Percentiles rank a stretch among this genome's conserved stretches.
These are phyloP conservation scores for Drosophila nikananu DNA, from an alignment of 1,140 invertebrate species.

Conservation along the genomic window DNA sequence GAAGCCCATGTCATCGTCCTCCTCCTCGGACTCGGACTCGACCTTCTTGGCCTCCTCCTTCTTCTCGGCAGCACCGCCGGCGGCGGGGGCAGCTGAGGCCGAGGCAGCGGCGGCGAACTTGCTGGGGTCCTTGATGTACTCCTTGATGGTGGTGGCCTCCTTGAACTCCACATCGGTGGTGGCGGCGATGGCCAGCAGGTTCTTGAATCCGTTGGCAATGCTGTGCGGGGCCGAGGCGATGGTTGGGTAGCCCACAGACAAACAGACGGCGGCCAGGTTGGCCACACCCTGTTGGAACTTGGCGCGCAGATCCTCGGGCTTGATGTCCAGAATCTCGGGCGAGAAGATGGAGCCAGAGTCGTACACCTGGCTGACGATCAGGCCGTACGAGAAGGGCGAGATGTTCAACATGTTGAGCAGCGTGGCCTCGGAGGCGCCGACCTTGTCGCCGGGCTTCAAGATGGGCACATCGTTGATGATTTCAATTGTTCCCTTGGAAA, in stretches of 20 bases:
- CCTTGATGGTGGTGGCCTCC: conserved; percentile 96
- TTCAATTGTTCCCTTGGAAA: conserved; percentile 99
- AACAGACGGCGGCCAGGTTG: conserved; percentile 97
- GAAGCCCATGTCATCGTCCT: conserved; percentile 99
- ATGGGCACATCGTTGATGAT: conserved; percentile 99
- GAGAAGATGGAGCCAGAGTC: conserved; percentile 99
- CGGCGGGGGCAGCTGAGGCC: conserved; percentile 87
- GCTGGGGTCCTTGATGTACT: conserved; percentile 96
- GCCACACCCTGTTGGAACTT: conserved; percentile 97
- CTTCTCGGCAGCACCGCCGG: conserved; percentile 87
- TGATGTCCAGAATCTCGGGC: conserved; percentile 98
- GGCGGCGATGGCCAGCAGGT: conserved; percentile 97
- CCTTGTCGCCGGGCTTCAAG: conserved; percentile 98
- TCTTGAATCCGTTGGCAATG: conserved; percentile 99
- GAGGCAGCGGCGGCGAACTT: conserved; percentile 94
- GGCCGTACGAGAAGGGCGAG: conserved; percentile 99
- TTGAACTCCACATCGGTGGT: conserved; percentile 98
- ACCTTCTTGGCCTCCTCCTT: conserved; percentile 92
- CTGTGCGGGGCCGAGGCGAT: conserved; percentile 98
- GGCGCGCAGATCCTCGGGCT: conserved; percentile 96
- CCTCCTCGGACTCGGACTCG: conserved; percentile 92
- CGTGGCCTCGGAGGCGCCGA: conserved; percentile 99
- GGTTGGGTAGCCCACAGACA: conserved; percentile 98
- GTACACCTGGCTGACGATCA: conserved; percentile 97
- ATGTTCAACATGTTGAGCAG: conserved; percentile 99